Evolutionary conservation across 2,888 invertebrate species (phyloP), one percentile per base, ranked within the genome.

Genomic region (Leucophenga montana): DNA sequence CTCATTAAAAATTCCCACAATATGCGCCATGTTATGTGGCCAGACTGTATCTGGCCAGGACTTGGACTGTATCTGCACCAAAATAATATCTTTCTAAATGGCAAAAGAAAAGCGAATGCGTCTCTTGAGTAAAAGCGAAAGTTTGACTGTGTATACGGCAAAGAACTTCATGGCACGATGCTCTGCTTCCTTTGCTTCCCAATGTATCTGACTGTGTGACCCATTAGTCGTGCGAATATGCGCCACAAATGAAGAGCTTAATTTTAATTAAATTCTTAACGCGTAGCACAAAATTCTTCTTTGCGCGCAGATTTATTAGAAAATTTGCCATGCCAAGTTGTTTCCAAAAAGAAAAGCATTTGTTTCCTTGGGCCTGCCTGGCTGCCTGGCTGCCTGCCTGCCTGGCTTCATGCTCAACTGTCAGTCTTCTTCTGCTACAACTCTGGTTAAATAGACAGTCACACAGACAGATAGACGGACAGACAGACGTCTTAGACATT

Each of bases 211-310:
- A 54, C 22, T 54, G 9, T 39, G 39, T 39, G 39, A 39, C 39
- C 39, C 39, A 39, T 39, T 39, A 39, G 39, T 39, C 39, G 39
- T 39, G 39, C 54, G 18, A 68, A 68, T 39, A 59, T 61, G 59
- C 39, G 53, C 62, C 44, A 61, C 72, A 77, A 79, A 75, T 73
- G 76, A 76, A 77, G 78, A 78, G 79, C 78, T 81, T 80, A 76
- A 78, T 80, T 81, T 81, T 80, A 79, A 80, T 80, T 81, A 81
- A 80, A 81, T 81, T 79, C 79, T 73, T 71, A 70, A 68, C 66
- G 71, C 71, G 72, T 73, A 64, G 69, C 73, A 75, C 71, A 73
- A 77, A 72, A 66, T 68, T 64, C 46, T 68, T 64, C 46, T 64
- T 62, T 66, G 65, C 68, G 65, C 66, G 68, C 77, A 75, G 81